These are phyloP conservation scores for Sarcophaga caerulescens DNA, from an alignment of 2,888 invertebrate genomes.

Conservation along the genomic window DNA sequence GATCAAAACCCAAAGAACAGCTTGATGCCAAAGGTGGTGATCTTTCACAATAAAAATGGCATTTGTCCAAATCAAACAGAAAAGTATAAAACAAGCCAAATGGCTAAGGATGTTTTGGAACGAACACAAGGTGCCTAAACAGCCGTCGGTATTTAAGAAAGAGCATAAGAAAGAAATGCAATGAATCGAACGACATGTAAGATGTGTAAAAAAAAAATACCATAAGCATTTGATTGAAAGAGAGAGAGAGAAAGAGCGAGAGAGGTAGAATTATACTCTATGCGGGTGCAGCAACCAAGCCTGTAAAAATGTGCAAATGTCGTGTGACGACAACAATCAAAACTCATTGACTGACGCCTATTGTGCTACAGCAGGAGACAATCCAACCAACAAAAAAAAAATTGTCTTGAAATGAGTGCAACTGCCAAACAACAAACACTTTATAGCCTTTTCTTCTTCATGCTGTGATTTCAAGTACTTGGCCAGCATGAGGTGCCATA, in stretches of 20 bases:
- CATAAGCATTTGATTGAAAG: neutral
- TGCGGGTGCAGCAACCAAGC: slow-evolving; percentile 40
- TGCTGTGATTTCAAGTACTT: slow-evolving; percentile 67
- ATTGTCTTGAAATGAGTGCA: slow-evolving; percentile 44
- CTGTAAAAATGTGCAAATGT: slow-evolving; percentile 59
- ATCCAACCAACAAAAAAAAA: neutral
- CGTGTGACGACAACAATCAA: slow-evolving; percentile 61
- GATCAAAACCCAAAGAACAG: slow-evolving; percentile 51
- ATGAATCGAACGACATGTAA: neutral
- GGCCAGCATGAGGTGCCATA: slow-evolving; percentile 56
- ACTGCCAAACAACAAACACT: slow-evolving; percentile 26
- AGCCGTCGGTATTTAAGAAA: slow-evolving; percentile 61
- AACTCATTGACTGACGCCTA: slow-evolving; percentile 64
- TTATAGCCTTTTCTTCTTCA: slow-evolving; percentile 1
- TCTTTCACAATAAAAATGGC: slow-evolving; percentile 26
- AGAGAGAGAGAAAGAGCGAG: neutral
- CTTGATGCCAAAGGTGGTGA: slow-evolving; percentile 61
- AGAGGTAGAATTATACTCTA: slow-evolving; percentile 52
- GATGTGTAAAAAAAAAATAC: slow-evolving; percentile 7
- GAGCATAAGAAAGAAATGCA: slow-evolving; percentile 3
- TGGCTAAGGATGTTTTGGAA: slow-evolving; percentile 7
- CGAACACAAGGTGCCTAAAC: slow-evolving; percentile 53
- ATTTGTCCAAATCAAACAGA: neutral
- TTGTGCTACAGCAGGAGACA: slow-evolving; percentile 7
- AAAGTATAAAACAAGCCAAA: slow-evolving; percentile 35